Base-by-base conservation (phyloP, 2,888 invertebrate species). In the Phragmatobia fuliginosa region DNA sequence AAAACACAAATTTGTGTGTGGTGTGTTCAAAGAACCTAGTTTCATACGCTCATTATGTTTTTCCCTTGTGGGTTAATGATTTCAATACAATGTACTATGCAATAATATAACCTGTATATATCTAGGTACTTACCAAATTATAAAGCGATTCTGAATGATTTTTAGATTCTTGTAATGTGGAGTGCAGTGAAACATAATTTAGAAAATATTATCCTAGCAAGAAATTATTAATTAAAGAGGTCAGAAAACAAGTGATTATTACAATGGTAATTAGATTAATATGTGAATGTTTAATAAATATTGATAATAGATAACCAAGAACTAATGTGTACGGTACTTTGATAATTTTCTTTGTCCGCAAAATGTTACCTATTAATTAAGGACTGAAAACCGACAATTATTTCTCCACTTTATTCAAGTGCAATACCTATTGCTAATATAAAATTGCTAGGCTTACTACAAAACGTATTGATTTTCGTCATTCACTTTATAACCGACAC, bases 221-320 rank as follows among this genome's bases (percentile, higher is more conserved):
- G 6, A 64, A 64, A 64, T 28, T 36, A 56, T 56, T 69, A 70
- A 73, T 21, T 31, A 70, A 65, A 71, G 69, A 69, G 70, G 65
- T 32, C 65, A 62, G 58, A 69, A 62, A 66, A 62, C 64, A 67
- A 68, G 66, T 69, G 70, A 66, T 41, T 45, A 61, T 67, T 58
- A 52, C 56, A 71, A 63, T 56, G 71, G 60, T 81, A 81, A 77
- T 77, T 78, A 68, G 75, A 79, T 73, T 70, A 77, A 78, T 80
- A 75, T 77, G 79, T 83, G 77, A 81, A 81, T 80, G 75, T 76
- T 33, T 58, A 67, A 70, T 45, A 75, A 81, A 78, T 73, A 82
- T 85, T 87, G 74, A 82, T 78, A 74, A 70, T 68, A 80, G 86
- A 87, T 87, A 80, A 80, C 63, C 60, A 21, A 61, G 49, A 73